Base-by-base conservation (phyloP, 2,113 vertebrate species). In the Zosterops japonicus region DNA sequence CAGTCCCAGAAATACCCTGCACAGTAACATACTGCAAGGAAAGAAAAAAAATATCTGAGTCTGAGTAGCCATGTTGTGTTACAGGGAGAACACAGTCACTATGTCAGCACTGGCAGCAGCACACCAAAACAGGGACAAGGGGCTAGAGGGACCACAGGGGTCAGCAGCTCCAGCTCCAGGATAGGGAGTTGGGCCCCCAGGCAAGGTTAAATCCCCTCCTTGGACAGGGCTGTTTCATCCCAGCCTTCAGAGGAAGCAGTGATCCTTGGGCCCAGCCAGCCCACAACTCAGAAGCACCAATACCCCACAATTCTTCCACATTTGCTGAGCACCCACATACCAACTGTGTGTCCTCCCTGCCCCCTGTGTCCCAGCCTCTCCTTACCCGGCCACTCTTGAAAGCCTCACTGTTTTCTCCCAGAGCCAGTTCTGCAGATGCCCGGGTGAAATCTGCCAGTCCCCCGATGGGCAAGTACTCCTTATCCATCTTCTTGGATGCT, bases 1-100 rank as follows among this genome's bases (percentile, higher is more conserved):
- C 99, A 5, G 99, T 99, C 91, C 99, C 99, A 50, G 99, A 99
- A 97, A 99, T 99, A 64, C 98, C 98, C 97, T 99, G 99, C 64
- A 99, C 98, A 1, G 99, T 99, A 96, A 99, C 98, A 77, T 96
- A 99, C 99, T 99, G 97, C 41, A 83, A 88, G 33, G 47, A 82
- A 71, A 97, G 75, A 83, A 18, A 22, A 14, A 92, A 14, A 27
- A 36, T 15, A 23, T 14, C 4, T 2, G 44, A 94, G 69, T 23
- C 4, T 2, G 41, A 94, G 69, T 21, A 50, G 33, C 24, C 22
- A 22, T 0, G 1, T 28, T 4, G 25, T 0, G 22, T 60, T 8
- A 64, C 20, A 80, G 36, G 20, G 42, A 57, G 52, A 89, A 24
- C 1, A 1, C 25, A 28, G 42, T 8, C 44, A 36, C 22, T 28